Evolutionary conservation across 2,888 invertebrate species (phyloP).

Genomic region (Ophion ellenae): DNA sequence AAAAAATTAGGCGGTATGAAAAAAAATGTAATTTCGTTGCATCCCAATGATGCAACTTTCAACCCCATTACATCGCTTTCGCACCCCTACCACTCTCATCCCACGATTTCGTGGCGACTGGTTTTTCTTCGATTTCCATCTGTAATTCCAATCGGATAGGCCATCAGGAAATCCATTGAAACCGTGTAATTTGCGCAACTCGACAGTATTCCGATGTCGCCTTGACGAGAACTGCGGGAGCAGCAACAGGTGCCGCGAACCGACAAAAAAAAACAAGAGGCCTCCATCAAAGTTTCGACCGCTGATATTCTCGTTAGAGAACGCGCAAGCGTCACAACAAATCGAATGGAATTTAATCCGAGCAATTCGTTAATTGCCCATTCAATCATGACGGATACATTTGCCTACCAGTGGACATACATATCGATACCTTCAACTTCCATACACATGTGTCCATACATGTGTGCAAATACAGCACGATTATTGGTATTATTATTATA

Average conservation of each 20-base stretch:
- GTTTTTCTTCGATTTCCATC: no score
- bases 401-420: conserved; percentile 17
- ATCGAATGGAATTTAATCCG: conserved; percentile 43
- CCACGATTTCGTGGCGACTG: no score
- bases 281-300: conserved; percentile 14
- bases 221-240: no score
- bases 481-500: conserved; percentile 23
- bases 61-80: no score
- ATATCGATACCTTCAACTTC: background rate
- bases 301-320: conserved; percentile 22
- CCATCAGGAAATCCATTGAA: background rate
- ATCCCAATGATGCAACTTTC: no score
- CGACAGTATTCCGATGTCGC: background rate
- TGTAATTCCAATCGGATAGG: no score
- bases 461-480: background rate
- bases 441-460: background rate
- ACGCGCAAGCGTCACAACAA: conserved; percentile 18
- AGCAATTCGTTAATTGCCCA: conserved; percentile 43
- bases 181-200: conserved; percentile 11
- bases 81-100: no score
- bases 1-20: no score
- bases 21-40: no score
- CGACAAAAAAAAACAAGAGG: background rate
- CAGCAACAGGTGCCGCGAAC: background rate
- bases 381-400: conserved; percentile 36